phyloP scores from a whole-genome alignment of 2,888 invertebrate species.

The Mesorhabditis belari region DNA sequence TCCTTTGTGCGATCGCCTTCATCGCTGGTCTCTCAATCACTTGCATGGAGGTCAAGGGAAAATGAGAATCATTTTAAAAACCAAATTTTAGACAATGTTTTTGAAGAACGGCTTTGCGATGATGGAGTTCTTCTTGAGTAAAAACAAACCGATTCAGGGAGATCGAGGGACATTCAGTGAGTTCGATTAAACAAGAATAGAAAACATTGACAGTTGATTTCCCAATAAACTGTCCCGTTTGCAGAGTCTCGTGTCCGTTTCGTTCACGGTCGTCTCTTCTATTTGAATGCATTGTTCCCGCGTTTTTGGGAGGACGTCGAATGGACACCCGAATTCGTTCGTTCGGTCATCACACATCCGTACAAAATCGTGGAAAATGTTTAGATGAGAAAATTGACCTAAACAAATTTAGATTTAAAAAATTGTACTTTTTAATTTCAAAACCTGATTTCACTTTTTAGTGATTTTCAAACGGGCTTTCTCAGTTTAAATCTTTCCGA shows the following conservation, averaged over 20 bases:
- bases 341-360: too few relatives aligned
- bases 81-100: neutral
- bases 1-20: neutral
- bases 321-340: neutral
- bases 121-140: neutral
- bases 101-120: neutral
- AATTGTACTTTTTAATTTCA: too few relatives aligned
- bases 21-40: neutral
- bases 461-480: too few relatives aligned
- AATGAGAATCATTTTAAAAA: too few relatives aligned
- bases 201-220: too few relatives aligned
- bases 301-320: neutral
- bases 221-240: neutral
- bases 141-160: neutral
- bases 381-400: too few relatives aligned
- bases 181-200: neutral
- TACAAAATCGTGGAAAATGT: too few relatives aligned
- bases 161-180: neutral
- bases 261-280: neutral
- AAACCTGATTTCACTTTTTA: too few relatives aligned
- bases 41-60: neutral
- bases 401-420: too few relatives aligned
- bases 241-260: neutral
- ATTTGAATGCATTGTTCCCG: neutral
- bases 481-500: too few relatives aligned